Evolutionary conservation across 2,113 vertebrate genomes (phyloP).

Genomic region (Peromyscus leucopus): DNA sequence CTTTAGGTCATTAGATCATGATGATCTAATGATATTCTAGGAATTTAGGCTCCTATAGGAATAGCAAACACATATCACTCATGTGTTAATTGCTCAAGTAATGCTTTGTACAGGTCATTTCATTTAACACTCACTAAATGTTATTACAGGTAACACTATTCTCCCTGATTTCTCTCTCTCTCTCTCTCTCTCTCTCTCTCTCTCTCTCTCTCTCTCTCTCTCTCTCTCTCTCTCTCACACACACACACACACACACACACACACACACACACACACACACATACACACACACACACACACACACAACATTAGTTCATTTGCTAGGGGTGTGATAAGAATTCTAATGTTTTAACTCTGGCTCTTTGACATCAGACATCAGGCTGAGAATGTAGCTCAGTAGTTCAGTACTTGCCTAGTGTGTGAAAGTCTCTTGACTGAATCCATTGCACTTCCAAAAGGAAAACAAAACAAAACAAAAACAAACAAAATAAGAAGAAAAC

Average conservation of each 20-base stretch:
- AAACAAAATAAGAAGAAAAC: not conserved
- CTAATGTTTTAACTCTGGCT: not conserved
- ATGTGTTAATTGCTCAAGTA: not conserved
- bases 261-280: not conserved
- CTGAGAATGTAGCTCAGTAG: not conserved
- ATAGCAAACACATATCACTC: not conserved
- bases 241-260: not conserved
- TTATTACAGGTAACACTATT: not conserved
- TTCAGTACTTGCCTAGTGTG: not conserved
- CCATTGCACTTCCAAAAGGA: not conserved
- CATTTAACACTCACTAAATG: not conserved
- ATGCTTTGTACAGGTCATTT: not conserved
- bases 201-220: not conserved
- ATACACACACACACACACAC: not conserved
- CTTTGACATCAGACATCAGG: not conserved
- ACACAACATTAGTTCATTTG: not conserved
- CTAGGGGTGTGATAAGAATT: not conserved
- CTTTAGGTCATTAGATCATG: not conserved
- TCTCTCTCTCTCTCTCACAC: not conserved
- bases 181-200: not conserved
- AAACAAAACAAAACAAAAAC: not conserved
- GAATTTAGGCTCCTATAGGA: not conserved
- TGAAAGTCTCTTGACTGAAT: not conserved
- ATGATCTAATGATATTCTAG: not conserved
- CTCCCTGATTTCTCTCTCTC: not conserved